Conservation (phyloP, 37 sponge, comb jelly and placozoan genomes). For the Lycopodina hypogea region DNA sequence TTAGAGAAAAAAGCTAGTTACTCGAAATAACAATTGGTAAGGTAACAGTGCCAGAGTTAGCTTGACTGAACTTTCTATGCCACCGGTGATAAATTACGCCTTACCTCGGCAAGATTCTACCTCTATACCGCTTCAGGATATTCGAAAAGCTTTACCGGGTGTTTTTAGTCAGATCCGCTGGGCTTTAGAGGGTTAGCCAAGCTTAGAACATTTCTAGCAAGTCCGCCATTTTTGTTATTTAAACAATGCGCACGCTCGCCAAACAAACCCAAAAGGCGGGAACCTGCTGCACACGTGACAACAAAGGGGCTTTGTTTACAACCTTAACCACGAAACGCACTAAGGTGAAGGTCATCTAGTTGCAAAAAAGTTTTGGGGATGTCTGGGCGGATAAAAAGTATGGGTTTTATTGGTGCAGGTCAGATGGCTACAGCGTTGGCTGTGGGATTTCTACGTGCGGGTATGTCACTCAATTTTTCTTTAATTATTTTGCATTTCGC, state of each 20-base stretch:
- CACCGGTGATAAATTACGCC: no score
- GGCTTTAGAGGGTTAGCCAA: no score
- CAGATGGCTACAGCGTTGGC: constrained; percentile 85
- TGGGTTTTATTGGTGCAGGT: constrained; percentile 93
- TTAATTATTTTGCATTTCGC: background rate
- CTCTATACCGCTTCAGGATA: no score
- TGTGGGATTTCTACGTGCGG: constrained; percentile 77
- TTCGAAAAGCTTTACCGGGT: no score
- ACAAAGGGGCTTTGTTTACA: constrained; percentile 7
- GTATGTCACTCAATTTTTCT: constrained; percentile 1
- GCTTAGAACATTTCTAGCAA: background rate
- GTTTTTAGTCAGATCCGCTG: no score
- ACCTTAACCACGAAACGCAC: no score
- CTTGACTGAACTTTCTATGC: no score
- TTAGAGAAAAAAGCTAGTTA: no score
- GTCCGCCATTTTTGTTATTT: constrained; percentile 4
- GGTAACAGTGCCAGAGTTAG: no score
- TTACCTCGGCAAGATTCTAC: no score
- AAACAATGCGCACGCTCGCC: constrained; percentile 9
- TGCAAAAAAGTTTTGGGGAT: background rate
- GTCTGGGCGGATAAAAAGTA: background rate
- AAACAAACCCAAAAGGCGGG: background rate
- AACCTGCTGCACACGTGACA: background rate
- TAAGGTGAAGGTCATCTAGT: background rate
- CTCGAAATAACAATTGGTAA: no score